Percentiles rank a stretch among this genome's conserved stretches.
Evolutionary conservation across 2,797 vertebrate species (phyloP).

Genomic region (Tangara arthus): DNA sequence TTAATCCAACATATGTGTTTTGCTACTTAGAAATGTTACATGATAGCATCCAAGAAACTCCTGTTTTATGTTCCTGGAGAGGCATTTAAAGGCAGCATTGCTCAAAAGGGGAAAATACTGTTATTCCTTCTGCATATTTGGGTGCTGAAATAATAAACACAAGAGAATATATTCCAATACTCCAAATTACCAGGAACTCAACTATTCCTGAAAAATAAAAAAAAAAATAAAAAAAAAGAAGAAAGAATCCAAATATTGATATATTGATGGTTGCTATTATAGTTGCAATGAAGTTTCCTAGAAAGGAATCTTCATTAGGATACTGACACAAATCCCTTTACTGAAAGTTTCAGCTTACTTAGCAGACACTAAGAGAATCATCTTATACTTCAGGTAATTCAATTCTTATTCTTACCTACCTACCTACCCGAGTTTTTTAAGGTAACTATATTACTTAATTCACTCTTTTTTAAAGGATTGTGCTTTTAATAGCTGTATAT

Average conservation of each 20-base stretch:
- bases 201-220: neutral
- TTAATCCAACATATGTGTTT: neutral
- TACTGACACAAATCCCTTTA: neutral
- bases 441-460: neutral
- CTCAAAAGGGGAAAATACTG: neutral
- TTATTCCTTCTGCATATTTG: neutral
- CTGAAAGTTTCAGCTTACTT: neutral
- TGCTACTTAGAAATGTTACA: neutral
- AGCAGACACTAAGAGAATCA: neutral
- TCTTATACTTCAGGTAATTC: neutral
- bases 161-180: neutral
- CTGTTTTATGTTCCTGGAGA: neutral
- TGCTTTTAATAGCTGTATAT: neutral
- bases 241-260: neutral
- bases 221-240: too few relatives aligned
- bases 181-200: neutral
- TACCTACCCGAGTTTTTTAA: neutral
- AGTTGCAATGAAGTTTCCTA: neutral
- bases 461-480: neutral
- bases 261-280: neutral
- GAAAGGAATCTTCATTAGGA: neutral
- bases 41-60: neutral
- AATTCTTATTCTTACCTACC: neutral
- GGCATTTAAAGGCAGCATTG: neutral
- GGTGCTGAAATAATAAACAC: neutral